Percentiles rank a stretch among this genome's conserved stretches.
These are phyloP conservation scores for Pygocentrus nattereri DNA, from an alignment of 2,797 vertebrate genomes.

Conservation along the genomic window DNA sequence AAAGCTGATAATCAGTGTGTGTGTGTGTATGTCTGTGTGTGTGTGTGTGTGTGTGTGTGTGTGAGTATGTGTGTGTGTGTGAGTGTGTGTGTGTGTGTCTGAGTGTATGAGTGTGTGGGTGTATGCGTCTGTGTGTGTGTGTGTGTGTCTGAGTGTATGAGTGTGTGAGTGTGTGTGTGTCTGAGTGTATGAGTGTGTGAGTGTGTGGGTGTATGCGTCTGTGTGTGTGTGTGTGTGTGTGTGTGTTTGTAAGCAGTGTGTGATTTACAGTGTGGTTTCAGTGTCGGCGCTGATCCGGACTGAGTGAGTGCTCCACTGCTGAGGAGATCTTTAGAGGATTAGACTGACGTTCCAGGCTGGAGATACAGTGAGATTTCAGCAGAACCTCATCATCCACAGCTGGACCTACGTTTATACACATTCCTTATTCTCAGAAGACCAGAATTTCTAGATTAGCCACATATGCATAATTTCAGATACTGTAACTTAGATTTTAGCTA, in stretches of 20 bases:
- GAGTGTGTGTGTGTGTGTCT: conserved; percentile 24
- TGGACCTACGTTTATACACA: too few species aligned
- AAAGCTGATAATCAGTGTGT: conserved; percentile 27
- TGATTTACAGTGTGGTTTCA: conserved; percentile 7
- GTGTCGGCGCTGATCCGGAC: conserved; percentile 63
- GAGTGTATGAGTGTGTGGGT: conserved; percentile 46
- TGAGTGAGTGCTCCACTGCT: conserved; percentile 75
- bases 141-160: conserved; percentile 41
- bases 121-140: conserved; percentile 30
- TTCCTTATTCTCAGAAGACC: too few species aligned
- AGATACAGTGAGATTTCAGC: too few species aligned
- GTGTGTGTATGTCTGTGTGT: conserved; percentile 37
- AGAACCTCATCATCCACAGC: too few species aligned
- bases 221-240: conserved; percentile 30
- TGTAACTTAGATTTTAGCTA: too few species aligned
- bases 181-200: conserved; percentile 41
- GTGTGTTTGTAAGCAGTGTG: conserved; percentile 24
- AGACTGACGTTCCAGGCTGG: background rate
- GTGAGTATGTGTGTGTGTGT: conserved; percentile 19
- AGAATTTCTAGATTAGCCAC: too few species aligned
- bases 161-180: conserved; percentile 6
- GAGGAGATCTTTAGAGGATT: conserved; percentile 43
- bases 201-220: conserved; percentile 37
- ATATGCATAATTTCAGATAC: too few species aligned
- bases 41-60: conserved; percentile 40